A percentile compares a stretch with the other conserved stretches of the same genome.
Evolutionary conservation across 1,140 invertebrate genomes (phyloP).

Genomic region (Lordiphosa stackelbergi): DNA sequence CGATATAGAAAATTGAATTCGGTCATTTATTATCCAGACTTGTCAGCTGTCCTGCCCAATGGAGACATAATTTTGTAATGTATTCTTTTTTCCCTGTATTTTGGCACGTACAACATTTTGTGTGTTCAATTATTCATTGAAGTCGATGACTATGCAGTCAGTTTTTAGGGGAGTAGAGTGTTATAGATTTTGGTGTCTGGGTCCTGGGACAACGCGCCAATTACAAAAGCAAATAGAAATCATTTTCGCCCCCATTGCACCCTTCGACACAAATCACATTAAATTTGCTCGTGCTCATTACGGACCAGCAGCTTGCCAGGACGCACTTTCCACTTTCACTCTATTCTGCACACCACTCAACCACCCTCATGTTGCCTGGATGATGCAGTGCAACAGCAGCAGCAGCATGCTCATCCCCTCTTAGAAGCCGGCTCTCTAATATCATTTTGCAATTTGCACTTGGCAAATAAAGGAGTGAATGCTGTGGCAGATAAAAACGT

Average conservation of each 20-base stretch:
- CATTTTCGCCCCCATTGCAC: slow-evolving; percentile 51
- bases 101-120: slow-evolving; percentile 32
- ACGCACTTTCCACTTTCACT: slow-evolving; percentile 65
- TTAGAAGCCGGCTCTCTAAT: slow-evolving; percentile 38
- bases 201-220: slow-evolving; percentile 47
- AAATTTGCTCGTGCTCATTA: slow-evolving; percentile 72
- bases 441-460: slow-evolving; percentile 76
- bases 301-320: slow-evolving; percentile 41
- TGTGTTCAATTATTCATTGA: slow-evolving; percentile 63
- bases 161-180: slow-evolving; percentile 9
- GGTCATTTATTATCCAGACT: slow-evolving; percentile 28
- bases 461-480: slow-evolving; percentile 75
- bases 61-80: slow-evolving; percentile 15
- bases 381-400: slow-evolving; percentile 30
- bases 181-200: slow-evolving; percentile 32
- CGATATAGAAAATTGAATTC: too few relatives aligned
- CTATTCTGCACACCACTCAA: slow-evolving; percentile 18
- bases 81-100: slow-evolving; percentile 29
- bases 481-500: slow-evolving; percentile 67
- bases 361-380: slow-evolving; percentile 26
- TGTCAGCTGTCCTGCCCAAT: slow-evolving; percentile 16
- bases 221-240: slow-evolving; percentile 67
- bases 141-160: slow-evolving; percentile 58
- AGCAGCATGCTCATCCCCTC: slow-evolving; percentile 15
- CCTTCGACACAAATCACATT: slow-evolving; percentile 71